Evolutionary conservation across 1,140 invertebrate species (phyloP), one percentile per base, ranked within the genome.

Genomic region (Drosophila sulfurigaster): DNA sequence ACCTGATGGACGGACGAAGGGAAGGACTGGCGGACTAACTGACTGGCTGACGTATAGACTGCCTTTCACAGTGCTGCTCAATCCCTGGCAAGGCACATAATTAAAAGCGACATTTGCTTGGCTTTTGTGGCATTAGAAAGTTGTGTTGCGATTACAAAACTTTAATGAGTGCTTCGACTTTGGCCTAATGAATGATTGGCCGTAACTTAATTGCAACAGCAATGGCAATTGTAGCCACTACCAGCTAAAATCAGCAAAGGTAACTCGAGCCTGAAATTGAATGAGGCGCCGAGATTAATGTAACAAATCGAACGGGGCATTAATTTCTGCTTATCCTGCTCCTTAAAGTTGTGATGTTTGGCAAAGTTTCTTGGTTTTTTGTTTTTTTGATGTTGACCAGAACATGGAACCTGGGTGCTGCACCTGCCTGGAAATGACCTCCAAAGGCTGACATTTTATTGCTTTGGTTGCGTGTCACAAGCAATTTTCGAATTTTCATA

Each of bases 101-200:
- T 89, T 89, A 89, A 89, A 89, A 81, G 81, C 69, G 67, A 79
- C 86, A 85, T 88, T 89, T 75, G 75, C 65, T 79, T 72, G 75
- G 69, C 81, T 89, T 80, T 85, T 69, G 85, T 48, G 81, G 81
- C 74, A 70, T 88, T 81, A 67, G 65, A 83, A 89, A 81, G 78
- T 79, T 81, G 68, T 64, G 62, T 72, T 81, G 71, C 85, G 86
- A 88, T 89, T 88, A 89, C 74, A 79, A 71, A 89, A 89, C 81
- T 81, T 89, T 85, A 88, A 88, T 88, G 77, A 79, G 51, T 35
- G 56, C 54, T 72, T 86, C 75, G 75, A 82, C 51, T 79, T 62
- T 35, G 70, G 79, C 77, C 77, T 82, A 87, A 87, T 88, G 87
- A 87, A 88, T 87, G 83, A 87, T 87, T 87, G 82, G 77, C 76